Percentiles rank a stretch among this genome's conserved stretches.
These are phyloP conservation scores for Eristalinus aeneus DNA, from an alignment of 2,888 invertebrate genomes.

Conservation along the genomic window DNA sequence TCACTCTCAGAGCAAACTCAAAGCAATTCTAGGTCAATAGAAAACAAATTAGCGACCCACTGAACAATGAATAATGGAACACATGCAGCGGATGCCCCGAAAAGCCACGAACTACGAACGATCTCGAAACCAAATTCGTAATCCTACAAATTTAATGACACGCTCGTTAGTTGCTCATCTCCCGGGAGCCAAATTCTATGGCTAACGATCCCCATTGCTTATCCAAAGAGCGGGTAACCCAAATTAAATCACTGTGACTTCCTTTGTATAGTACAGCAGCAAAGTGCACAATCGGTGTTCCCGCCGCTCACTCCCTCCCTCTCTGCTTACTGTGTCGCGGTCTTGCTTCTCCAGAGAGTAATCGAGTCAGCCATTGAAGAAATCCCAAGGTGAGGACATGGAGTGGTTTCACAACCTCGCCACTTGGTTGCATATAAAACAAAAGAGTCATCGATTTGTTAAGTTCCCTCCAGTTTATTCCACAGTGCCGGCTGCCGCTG, in stretches of 20 bases:
- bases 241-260: slow-evolving; percentile 56
- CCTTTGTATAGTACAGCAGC: neutral
- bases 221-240: slow-evolving; percentile 29
- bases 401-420: slow-evolving; percentile 56
- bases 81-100: neutral
- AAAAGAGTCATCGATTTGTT: slow-evolving; percentile 70
- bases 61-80: neutral
- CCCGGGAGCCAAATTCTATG: slow-evolving; percentile 10
- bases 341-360: slow-evolving; percentile 47
- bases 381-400: slow-evolving; percentile 65
- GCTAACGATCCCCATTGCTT: slow-evolving; percentile 37
- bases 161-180: slow-evolving; percentile 32
- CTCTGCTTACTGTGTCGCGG: neutral
- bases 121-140: slow-evolving; percentile 24
- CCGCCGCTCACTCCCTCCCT: neutral
- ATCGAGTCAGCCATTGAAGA: slow-evolving; percentile 59
- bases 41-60: neutral
- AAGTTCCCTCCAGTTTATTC: slow-evolving; percentile 50
- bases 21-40: neutral
- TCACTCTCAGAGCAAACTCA: neutral
- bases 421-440: slow-evolving; percentile 58
- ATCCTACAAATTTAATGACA: slow-evolving; percentile 45
- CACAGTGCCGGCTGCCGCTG: slow-evolving; percentile 21
- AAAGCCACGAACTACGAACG: neutral
- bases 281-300: neutral